These are phyloP conservation scores for Epiperipatus broadwayi DNA, from an alignment of 2,888 invertebrate genomes.

Conservation along the genomic window DNA sequence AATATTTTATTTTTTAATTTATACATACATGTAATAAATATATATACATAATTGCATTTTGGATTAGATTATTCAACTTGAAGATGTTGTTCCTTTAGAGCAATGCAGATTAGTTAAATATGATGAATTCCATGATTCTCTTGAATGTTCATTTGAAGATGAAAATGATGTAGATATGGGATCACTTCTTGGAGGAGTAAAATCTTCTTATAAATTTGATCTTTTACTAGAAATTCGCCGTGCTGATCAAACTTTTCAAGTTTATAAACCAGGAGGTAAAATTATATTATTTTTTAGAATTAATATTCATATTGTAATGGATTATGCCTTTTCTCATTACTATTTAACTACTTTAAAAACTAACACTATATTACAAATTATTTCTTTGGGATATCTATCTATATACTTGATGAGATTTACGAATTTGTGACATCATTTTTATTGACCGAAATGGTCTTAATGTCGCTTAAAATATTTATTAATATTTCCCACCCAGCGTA, in stretches of 20 bases:
- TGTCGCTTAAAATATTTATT: no score
- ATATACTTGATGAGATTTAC: no score
- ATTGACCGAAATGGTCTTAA: no score
- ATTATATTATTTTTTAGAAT: conserved; percentile 8
- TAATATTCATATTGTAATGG: no score
- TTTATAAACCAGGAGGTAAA: conserved; percentile 41
- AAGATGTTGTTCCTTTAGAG: conserved; percentile 24
- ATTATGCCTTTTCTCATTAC: no score
- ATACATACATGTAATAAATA: conserved; percentile 6
- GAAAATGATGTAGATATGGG: conserved; percentile 34
- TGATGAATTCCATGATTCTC: conserved; percentile 40
- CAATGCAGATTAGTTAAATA: conserved; percentile 52
- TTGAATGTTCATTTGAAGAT: conserved; percentile 46
- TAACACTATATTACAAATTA: no score
- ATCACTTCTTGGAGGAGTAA: conserved; percentile 33
- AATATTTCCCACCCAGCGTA: no score
- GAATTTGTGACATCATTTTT: no score
- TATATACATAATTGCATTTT: conserved; percentile 6
- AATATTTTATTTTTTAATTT: background rate
- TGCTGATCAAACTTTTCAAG: conserved; percentile 40
- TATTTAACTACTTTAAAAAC: no score
- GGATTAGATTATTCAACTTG: conserved; percentile 5
- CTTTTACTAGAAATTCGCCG: conserved; percentile 45
- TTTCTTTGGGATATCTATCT: no score
- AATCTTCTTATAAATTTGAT: conserved; percentile 35